phyloP scores from a whole-genome alignment of 2,113 vertebrate species.

The Corythornis vintsioides region DNA sequence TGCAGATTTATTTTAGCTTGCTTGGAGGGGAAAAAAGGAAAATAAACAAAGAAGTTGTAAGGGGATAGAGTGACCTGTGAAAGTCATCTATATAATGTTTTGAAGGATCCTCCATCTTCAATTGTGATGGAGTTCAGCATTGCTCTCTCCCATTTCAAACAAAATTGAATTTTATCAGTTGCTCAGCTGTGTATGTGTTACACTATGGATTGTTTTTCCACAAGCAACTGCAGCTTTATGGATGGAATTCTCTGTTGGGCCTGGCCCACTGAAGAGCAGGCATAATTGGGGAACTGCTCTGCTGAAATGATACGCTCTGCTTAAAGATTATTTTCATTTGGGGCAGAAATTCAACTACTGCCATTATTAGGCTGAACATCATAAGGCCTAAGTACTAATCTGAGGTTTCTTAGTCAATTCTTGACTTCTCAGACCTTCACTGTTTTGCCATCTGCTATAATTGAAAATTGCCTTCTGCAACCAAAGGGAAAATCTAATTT shows the following conservation, averaged over 20 bases:
- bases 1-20: background rate
- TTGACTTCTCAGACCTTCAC: conserved; percentile 66
- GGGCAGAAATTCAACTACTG: conserved; percentile 22
- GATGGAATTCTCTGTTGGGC: conserved; percentile 1
- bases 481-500: conserved; percentile 70
- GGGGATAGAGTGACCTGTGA: background rate
- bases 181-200: background rate
- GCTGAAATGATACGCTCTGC: background rate
- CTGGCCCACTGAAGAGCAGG: background rate
- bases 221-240: background rate
- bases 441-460: conserved; percentile 71
- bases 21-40: background rate
- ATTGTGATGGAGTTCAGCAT: background rate
- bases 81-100: background rate
- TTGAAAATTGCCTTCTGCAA: conserved; percentile 68
- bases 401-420: conserved; percentile 56
- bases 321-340: background rate
- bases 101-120: background rate
- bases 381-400: conserved; percentile 47
- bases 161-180: background rate
- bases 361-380: conserved; percentile 14
- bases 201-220: background rate
- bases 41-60: background rate
- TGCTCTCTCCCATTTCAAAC: background rate
- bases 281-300: background rate